Base-by-base conservation (phyloP, 2,888 invertebrate genomes). In the Sicus ferrugineus region DNA sequence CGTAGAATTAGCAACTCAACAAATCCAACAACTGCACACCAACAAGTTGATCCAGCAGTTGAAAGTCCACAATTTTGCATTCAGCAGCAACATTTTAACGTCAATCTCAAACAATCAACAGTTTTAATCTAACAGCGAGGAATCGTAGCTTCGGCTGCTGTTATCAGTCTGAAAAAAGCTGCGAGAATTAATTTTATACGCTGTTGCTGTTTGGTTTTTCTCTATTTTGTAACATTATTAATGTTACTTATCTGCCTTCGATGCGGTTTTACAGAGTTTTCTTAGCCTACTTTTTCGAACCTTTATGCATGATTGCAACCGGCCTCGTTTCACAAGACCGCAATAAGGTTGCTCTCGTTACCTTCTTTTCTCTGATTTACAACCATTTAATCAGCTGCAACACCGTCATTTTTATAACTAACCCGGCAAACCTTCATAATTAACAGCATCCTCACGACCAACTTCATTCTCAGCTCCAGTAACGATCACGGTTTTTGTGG, bases 281-380 rank as follows among this genome's bases (percentile, higher is more conserved):
- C 38, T 59, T 59, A 59, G 59, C 38, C 59, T 59, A 59, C 21
- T 59, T 59, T 34, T 59, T 14, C 34, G 4, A 59, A 34, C 59
- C 59, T 59, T 59, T 14, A 21, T n/a, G 21, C 31, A 59, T n/a
- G 5, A 34, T 21, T 59, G 16, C 42, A 4, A 3, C 4, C 42
- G n/a, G 42, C 42, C n/a, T 42, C n/a, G 34, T 34, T 34, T 2
- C 42, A 42, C n/a, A n/a, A n/a, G 14, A 42, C 14, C 14, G 16
- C 11, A 42, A n/a, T n/a, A n/a, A n/a, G 11, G 42, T 42, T 42
- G 42, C 14, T 42, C 42, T 42, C 11, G 14, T 42, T 14, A n/a
- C 42, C 42, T 42, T n/a, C n/a, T n/a, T 42, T 42, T 42, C 42
- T 42, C 14, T n/a, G 42, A 42, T 42, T 42, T n/a, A 16, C 42